These are phyloP conservation scores for Callochromis pleurospilus DNA, from an alignment of 2,113 vertebrate species.

Conservation along the genomic window DNA sequence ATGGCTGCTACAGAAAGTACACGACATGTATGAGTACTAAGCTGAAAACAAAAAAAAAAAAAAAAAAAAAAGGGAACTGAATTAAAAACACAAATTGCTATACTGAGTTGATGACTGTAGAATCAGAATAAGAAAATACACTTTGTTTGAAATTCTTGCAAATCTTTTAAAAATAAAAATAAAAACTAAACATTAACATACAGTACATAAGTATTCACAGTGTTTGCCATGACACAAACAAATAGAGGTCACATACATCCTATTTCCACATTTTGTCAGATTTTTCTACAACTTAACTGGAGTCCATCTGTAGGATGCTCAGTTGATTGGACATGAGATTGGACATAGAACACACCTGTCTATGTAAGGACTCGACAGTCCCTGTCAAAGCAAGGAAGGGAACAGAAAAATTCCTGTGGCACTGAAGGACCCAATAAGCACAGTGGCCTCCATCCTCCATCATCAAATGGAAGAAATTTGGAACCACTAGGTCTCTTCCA, in stretches of 20 bases:
- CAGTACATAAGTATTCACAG: neutral
- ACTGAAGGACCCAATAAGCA: neutral
- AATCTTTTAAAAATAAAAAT: neutral
- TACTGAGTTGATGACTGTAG: neutral
- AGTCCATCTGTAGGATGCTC: neutral
- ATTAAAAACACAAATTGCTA: neutral
- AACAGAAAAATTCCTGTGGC: neutral
- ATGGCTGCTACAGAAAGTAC: neutral
- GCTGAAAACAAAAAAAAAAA: neutral
- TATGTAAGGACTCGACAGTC: neutral
- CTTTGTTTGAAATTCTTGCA: neutral
- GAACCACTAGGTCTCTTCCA: neutral
- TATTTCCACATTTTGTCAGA: neutral
- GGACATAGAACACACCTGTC: neutral
- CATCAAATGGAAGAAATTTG: neutral
- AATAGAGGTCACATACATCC: neutral
- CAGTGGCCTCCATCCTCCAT: fast-evolving
- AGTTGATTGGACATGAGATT: neutral
- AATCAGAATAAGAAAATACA: neutral
- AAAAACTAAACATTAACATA: neutral
- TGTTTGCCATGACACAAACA: neutral
- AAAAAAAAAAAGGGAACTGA: too few species aligned
- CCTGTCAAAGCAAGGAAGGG: neutral
- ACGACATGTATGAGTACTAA: neutral
- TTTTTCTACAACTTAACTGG: neutral